phyloP scores from a whole-genome alignment of 2,113 vertebrate genomes.

The Alligator sinensis region DNA sequence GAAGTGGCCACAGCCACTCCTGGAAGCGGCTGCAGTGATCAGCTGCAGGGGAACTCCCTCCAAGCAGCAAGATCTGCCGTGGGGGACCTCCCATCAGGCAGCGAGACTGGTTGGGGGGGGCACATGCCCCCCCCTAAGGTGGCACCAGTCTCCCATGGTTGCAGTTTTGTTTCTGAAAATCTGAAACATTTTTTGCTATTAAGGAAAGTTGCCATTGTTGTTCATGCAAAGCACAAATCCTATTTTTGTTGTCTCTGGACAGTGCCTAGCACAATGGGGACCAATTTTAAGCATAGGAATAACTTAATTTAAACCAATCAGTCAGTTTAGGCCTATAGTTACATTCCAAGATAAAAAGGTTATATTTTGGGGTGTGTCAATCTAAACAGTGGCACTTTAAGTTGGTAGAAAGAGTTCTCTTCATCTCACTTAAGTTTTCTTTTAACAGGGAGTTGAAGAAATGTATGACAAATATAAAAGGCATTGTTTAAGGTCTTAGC shows the following conservation, averaged over 20 bases:
- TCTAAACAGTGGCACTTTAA: neutral
- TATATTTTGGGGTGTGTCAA: neutral
- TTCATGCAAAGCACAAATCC: neutral
- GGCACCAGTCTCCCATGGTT: too few species aligned
- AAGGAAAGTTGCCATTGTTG: accelerated
- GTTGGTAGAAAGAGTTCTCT: neutral
- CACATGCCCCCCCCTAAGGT: too few species aligned
- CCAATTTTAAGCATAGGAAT: neutral
- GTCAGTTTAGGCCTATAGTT: neutral
- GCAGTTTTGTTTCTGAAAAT: too few species aligned
- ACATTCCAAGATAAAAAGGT: neutral
- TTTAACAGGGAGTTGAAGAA: neutral
- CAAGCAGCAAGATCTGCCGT: too few species aligned
- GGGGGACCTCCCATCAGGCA: too few species aligned
- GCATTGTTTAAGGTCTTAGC: neutral
- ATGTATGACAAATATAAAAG: neutral
- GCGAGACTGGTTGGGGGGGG: too few species aligned
- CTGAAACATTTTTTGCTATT: neutral
- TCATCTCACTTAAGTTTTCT: neutral
- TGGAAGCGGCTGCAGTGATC: too few species aligned
- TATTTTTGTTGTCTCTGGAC: neutral
- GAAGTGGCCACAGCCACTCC: too few species aligned
- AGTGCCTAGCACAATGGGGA: neutral
- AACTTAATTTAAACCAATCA: conserved; percentile 1
- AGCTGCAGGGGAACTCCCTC: too few species aligned